Conservation (phyloP, 2,113 vertebrate genomes). For the Herpailurus yagouaroundi region DNA sequence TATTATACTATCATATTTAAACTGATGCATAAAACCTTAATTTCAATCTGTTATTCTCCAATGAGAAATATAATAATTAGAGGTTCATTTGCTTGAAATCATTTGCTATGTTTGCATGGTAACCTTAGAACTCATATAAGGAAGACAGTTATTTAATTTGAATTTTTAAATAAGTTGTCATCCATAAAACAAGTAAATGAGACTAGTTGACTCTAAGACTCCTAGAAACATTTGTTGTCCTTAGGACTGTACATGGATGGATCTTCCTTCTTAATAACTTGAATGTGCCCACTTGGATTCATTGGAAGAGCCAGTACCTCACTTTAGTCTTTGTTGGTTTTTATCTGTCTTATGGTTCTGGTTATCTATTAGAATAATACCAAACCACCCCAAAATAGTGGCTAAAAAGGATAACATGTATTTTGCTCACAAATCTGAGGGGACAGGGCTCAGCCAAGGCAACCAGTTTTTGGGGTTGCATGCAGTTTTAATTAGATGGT, state of each 20-base stretch:
- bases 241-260: neutral
- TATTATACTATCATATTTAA: neutral
- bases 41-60: neutral
- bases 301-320: neutral
- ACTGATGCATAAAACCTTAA: neutral
- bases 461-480: neutral
- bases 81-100: neutral
- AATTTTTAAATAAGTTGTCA: neutral
- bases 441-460: neutral
- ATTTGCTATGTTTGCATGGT: neutral
- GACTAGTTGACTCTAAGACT: neutral
- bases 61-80: neutral
- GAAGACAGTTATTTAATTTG: neutral
- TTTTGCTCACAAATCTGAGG: neutral
- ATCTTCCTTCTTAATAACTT: neutral
- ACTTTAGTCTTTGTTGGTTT: neutral
- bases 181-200: neutral
- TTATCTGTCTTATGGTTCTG: neutral
- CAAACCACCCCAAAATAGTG: neutral
- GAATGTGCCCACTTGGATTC: neutral
- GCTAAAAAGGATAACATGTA: neutral
- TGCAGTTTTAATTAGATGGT: neutral
- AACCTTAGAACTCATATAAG: neutral
- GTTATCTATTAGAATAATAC: neutral
- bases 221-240: neutral